phyloP scores from a whole-genome alignment of 2,113 vertebrate species.

The Aegotheles bennettii region DNA sequence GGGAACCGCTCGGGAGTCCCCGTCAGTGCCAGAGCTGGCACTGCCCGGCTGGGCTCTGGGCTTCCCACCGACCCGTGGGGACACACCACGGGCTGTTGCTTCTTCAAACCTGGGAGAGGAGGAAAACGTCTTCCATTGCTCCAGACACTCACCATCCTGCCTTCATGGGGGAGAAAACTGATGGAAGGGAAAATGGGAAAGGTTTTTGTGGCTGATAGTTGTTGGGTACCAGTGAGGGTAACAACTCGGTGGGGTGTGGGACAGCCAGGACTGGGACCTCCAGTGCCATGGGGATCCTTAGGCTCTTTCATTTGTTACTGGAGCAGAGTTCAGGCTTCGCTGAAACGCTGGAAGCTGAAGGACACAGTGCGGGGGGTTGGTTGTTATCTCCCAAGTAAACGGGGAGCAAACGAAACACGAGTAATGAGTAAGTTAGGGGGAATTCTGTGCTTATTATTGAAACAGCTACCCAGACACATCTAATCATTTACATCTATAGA shows the following conservation, averaged over 20 bases:
- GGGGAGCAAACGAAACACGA: too few species aligned
- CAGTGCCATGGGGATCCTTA: background rate
- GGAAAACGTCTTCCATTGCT: background rate
- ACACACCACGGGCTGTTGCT: background rate
- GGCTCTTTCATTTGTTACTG: fast-evolving
- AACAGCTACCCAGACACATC: background rate
- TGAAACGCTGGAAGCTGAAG: background rate
- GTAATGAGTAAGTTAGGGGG: background rate
- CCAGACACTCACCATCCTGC: background rate
- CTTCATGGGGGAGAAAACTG: background rate
- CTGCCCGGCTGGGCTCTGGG: background rate
- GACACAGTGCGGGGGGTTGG: background rate
- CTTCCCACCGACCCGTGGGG: background rate
- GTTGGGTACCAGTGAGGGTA: too few species aligned
- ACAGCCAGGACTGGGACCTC: fast-evolving
- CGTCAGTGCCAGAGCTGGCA: fast-evolving
- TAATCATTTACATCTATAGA: too few species aligned
- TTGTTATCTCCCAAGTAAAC: background rate
- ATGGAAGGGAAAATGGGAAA: background rate
- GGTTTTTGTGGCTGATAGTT: background rate
- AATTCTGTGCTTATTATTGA: background rate
- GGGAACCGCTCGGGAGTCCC: fast-evolving
- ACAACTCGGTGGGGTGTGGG: background rate
- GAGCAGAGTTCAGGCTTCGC: background rate
- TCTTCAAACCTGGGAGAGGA: background rate